A percentile compares a stretch with the other conserved stretches of the same genome.
Evolutionary conservation across 2,888 invertebrate species (phyloP).

Genomic region (Pristionchus entomophagus): DNA sequence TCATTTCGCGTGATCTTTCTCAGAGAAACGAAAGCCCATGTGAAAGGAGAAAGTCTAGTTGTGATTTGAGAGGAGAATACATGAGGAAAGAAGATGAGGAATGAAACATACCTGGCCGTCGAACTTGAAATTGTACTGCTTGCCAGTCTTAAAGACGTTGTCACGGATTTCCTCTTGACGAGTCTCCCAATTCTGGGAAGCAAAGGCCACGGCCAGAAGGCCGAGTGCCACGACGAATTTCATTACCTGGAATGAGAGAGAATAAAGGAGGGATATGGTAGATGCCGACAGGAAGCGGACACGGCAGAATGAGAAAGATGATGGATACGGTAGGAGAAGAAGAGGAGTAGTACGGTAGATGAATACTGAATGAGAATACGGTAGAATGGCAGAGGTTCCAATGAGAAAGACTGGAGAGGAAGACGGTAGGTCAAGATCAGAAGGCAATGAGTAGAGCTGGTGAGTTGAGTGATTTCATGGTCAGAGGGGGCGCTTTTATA

Average conservation of each 20-base stretch:
- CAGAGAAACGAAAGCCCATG: too few species aligned
- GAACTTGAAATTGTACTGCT: constrained; percentile 48
- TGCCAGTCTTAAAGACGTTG: constrained; percentile 12
- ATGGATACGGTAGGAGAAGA: too few species aligned
- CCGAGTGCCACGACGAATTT: constrained; percentile 41
- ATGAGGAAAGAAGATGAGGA: too few species aligned
- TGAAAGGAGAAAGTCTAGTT: too few species aligned
- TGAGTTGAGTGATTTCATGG: neutral
- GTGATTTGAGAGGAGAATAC: neutral
- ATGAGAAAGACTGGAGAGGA: too few species aligned
- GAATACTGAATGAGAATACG: too few species aligned
- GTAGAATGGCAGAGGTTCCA: too few species aligned
- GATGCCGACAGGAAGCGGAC: too few species aligned
- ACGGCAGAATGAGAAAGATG: too few species aligned
- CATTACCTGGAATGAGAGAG: constrained; percentile 23
- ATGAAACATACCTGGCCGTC: constrained; percentile 41
- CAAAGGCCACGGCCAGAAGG: constrained; percentile 47
- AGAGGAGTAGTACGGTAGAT: too few species aligned
- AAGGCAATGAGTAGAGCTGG: neutral
- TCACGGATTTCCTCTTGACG: constrained; percentile 9
- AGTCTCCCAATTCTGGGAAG: constrained; percentile 44
- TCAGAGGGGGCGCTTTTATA: neutral
- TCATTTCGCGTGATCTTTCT: too few species aligned
- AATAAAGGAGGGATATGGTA: neutral
- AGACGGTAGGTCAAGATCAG: too few species aligned